phyloP scores from a whole-genome alignment of 2,113 vertebrate species.

The Gopherus evgoodei region DNA sequence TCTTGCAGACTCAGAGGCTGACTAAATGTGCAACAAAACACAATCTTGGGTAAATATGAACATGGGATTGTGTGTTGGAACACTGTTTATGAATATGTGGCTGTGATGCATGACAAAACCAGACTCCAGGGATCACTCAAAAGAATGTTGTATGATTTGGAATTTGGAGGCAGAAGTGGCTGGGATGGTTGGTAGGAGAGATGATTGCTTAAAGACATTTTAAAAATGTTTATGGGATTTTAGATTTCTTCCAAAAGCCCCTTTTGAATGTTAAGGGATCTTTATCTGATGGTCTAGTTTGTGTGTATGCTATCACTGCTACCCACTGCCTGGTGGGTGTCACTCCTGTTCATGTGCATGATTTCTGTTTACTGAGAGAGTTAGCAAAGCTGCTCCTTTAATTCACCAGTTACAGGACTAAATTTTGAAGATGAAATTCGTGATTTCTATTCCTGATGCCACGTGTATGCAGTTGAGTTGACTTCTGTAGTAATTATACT shows the following conservation, averaged over 20 bases:
- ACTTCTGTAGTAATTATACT: not conserved
- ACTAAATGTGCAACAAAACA: not conserved
- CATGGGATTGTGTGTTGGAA: not conserved
- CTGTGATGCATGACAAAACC: not conserved
- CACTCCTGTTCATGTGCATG: not conserved
- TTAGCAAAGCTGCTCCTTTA: not conserved
- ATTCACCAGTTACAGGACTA: not conserved
- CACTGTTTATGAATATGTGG: not conserved
- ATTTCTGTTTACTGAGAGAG: not conserved
- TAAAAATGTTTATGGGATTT: not conserved
- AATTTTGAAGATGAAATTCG: not conserved
- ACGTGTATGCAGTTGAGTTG: not conserved
- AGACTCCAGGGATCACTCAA: not conserved
- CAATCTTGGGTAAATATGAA: not conserved
- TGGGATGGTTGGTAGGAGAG: not conserved
- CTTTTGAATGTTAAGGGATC: not conserved
- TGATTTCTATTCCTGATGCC: not conserved
- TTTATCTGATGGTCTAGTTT: not conserved
- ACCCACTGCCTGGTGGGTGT: not conserved
- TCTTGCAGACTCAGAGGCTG: not conserved
- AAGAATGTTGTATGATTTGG: not conserved
- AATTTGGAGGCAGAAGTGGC: not conserved
- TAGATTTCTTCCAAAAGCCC: not conserved
- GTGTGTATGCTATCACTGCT: not conserved
- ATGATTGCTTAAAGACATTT: not conserved